Percentiles rank a stretch among this genome's conserved stretches.
Conservation (phyloP, 1,140 invertebrate genomes). For the Caenorhabditis elegans region WBcel235 BX284605.5:6663001-6663500, state of each 20-base stretch:
- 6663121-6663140: slow-evolving; percentile 21
- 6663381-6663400: slow-evolving; percentile 69
- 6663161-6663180: slow-evolving; percentile 31
- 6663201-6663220: background rate
- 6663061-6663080: too few species aligned
- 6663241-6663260: slow-evolving; percentile 23
- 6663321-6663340: slow-evolving; percentile 73
- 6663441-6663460: slow-evolving; percentile 72
- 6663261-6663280: background rate
- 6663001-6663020: slow-evolving; percentile 69
- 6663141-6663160: slow-evolving; percentile 37
- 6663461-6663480: slow-evolving; percentile 67
- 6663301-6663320: slow-evolving; percentile 68
- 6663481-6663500: slow-evolving; percentile 68
- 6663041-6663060: too few species aligned
- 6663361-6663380: slow-evolving; percentile 59
- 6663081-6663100: background rate
- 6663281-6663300: slow-evolving; percentile 69
- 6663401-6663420: slow-evolving; percentile 71
- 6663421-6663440: slow-evolving; percentile 73
- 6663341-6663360: slow-evolving; percentile 68
- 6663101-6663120: slow-evolving; percentile 45
- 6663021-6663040: too few species aligned
- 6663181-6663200: slow-evolving; percentile 45
- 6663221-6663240: background rate